Conservation (phyloP, 1,140 invertebrate genomes). For the Pantala flavescens region DNA sequence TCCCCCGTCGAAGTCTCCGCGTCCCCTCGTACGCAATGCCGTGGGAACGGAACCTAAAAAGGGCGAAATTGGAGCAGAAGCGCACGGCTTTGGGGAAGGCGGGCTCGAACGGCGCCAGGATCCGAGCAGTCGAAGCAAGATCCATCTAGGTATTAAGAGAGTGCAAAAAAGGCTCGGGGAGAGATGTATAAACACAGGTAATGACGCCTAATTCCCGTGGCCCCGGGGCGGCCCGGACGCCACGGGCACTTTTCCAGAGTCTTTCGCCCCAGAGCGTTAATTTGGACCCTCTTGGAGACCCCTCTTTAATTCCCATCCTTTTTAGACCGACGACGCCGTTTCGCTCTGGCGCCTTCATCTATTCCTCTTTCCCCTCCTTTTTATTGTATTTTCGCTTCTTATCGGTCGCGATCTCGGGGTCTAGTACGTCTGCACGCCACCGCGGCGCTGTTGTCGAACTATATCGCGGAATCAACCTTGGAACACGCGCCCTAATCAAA, state of each 20-base stretch:
- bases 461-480: background rate
- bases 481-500: too few relatives aligned
- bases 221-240: background rate
- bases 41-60: background rate
- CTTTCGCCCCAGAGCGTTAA: conserved; percentile 7
- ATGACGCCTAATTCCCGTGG: background rate
- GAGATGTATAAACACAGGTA: conserved; percentile 6
- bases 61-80: background rate
- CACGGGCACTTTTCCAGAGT: background rate
- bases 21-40: background rate
- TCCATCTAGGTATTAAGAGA: background rate
- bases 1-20: background rate
- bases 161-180: background rate
- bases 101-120: background rate
- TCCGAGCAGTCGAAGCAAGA: background rate
- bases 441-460: background rate
- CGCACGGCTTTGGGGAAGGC: background rate
- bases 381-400: background rate
- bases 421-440: background rate
- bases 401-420: background rate
- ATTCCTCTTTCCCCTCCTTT: background rate
- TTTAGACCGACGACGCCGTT: background rate
- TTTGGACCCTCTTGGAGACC: background rate
- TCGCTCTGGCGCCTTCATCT: background rate
- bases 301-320: conserved; percentile 1